These are phyloP conservation scores for Quadroppia sp. DNA, from an alignment of 2,888 invertebrate genomes.

Conservation along the genomic window DNA sequence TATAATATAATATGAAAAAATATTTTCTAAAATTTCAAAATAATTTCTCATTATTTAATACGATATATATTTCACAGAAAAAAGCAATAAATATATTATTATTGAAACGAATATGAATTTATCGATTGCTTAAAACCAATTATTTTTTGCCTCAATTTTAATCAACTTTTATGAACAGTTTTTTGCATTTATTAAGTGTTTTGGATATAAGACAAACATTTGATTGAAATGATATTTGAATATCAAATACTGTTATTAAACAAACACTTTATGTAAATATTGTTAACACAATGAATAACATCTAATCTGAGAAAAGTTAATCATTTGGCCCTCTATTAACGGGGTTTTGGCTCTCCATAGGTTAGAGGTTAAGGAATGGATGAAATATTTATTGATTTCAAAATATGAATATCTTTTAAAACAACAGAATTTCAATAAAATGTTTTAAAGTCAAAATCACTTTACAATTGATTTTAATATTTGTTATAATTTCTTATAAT, in stretches of 20 bases:
- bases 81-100: too few relatives aligned
- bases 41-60: too few relatives aligned
- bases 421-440: too few relatives aligned
- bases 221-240: background rate
- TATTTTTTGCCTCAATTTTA: background rate
- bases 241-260: background rate
- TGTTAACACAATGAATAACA: background rate
- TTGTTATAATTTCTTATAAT: background rate
- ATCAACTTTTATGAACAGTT: background rate
- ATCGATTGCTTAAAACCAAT: too few relatives aligned
- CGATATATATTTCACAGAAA: too few relatives aligned
- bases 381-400: too few relatives aligned
- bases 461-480: too few relatives aligned
- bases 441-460: too few relatives aligned
- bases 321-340: background rate
- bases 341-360: background rate
- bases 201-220: background rate
- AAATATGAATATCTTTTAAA: too few relatives aligned
- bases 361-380: background rate
- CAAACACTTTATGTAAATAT: background rate
- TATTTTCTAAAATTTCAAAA: too few relatives aligned
- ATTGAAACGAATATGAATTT: too few relatives aligned
- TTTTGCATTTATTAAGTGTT: background rate
- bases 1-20: too few relatives aligned
- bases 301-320: background rate